Base-by-base conservation (phyloP, 2,113 vertebrate genomes). In the Aphelocoma coerulescens region DNA sequence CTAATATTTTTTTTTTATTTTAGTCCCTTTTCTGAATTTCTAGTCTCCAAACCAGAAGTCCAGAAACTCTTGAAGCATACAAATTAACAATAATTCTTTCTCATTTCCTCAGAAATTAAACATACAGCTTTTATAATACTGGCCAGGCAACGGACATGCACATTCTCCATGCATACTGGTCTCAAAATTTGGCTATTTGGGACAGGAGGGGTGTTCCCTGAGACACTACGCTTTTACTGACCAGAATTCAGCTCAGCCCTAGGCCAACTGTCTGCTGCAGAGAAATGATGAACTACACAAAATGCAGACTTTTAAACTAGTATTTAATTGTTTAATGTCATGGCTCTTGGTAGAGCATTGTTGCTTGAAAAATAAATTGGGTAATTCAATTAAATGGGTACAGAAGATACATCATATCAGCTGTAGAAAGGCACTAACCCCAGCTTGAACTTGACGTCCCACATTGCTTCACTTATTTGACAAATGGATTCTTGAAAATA, bases 341-440 rank as follows among this genome's bases (percentile, higher is more conserved):
- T 98, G 98, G 98, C 98, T 99, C 98, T 98, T 98, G 98, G 98
- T 98, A 98, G 98, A 98, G 99, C 99, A 99, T 99, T 99, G 99
- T 99, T 99, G 99, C 99, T 99, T 99, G 99, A 99, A 99, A 99
- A 99, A 99, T 99, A 99, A 99, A 99, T 99, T 99, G 98, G 98
- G 98, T 99, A 99, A 99, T 99, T 99, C 99, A 99, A 99, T 99
- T 99, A 99, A 99, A 99, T 98, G 98, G 98, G 98, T 98, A 98
- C 98, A 98, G 98, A 99, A 99, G 99, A 99, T 99, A 98, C 99
- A 98, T 99, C 98, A 99, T 99, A 99, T 99, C 98, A 98, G 98
- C 99, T 99, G 98, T 98, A 99, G 98, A 99, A 99, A 98, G 98
- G 98, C 99, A 99, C 98, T 99, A 99, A 99, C 99, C 99, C 98